phyloP scores from a whole-genome alignment of 2,113 vertebrate species.

The Bambusicola thoracicus region DNA sequence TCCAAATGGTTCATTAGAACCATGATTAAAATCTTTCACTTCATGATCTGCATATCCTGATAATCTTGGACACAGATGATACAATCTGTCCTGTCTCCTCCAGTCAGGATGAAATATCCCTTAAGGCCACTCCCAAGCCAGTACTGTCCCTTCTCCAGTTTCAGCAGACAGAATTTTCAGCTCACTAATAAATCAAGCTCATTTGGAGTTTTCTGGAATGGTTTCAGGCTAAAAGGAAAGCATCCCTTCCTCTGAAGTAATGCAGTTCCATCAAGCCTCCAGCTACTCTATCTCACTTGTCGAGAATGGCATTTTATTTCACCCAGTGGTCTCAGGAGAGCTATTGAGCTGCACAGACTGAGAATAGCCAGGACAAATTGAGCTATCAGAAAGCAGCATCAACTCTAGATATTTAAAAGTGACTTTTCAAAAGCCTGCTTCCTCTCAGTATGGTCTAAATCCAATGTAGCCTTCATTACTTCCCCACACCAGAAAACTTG shows the following conservation, averaged over 20 bases:
- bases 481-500: not conserved
- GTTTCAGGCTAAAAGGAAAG: not conserved
- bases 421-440: not conserved
- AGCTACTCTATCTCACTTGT: not conserved
- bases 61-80: not conserved
- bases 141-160: not conserved
- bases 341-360: not conserved
- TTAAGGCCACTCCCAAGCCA: not conserved
- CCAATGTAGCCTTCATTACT: not conserved
- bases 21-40: not conserved
- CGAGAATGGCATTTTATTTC: not conserved
- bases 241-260: not conserved
- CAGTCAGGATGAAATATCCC: not conserved
- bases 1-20: not conserved
- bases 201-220: not conserved
- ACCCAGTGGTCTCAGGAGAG: not conserved
- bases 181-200: not conserved
- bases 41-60: not conserved
- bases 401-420: not conserved
- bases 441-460: not conserved
- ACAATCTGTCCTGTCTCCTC: not conserved
- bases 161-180: not conserved
- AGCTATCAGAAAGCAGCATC: not conserved
- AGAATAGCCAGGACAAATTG: not conserved
- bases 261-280: not conserved